phyloP scores from a whole-genome alignment of 2,113 vertebrate species.

The Dasypus novemcinctus region DNA sequence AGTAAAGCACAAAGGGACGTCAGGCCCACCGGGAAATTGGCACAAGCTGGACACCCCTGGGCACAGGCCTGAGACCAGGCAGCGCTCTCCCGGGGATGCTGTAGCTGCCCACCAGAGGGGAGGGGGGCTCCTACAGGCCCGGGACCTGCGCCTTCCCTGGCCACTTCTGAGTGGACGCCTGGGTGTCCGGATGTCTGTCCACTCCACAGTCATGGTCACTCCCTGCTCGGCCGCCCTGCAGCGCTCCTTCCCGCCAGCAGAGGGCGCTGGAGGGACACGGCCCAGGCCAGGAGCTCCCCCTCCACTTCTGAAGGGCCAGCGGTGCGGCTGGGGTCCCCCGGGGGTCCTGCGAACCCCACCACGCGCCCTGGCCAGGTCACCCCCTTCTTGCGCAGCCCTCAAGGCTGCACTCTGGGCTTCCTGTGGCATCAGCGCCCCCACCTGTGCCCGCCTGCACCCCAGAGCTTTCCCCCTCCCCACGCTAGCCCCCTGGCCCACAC shows the following conservation, averaged over 20 bases:
- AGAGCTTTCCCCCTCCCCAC: no score
- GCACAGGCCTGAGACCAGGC: neutral
- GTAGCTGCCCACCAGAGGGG: neutral
- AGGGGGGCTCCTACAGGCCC: no score
- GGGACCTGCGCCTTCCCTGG: no score
- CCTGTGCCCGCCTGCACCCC: no score
- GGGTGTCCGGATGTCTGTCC: neutral
- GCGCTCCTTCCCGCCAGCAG: neutral
- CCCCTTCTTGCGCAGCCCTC: neutral
- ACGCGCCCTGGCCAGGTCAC: neutral
- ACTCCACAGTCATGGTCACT: neutral
- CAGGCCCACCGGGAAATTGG: neutral
- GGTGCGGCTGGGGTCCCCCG: no score
- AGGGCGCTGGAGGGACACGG: neutral
- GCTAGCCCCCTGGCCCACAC: neutral
- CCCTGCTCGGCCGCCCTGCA: no score
- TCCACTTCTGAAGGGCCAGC: neutral
- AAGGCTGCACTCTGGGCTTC: neutral
- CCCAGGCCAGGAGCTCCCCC: no score
- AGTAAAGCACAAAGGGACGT: neutral
- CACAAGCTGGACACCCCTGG: neutral
- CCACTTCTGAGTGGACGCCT: neutral
- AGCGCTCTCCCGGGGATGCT: neutral
- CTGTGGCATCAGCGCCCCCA: neutral
- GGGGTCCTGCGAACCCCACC: no score